phyloP scores from a whole-genome alignment of 2,888 invertebrate species.

The Mythimna impura region DNA sequence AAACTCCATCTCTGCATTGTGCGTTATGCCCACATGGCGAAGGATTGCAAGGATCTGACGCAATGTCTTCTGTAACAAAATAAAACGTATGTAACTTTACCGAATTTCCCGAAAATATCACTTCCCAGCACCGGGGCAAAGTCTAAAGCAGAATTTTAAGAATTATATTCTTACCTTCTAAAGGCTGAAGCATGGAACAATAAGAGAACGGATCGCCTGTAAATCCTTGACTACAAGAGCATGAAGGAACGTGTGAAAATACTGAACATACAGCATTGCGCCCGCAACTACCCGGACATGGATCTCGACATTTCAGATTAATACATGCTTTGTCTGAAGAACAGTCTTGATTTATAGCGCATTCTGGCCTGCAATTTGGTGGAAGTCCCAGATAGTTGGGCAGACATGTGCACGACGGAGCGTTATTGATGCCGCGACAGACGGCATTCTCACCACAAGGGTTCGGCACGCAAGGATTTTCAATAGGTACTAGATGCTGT shows the following conservation, averaged over 20 bases:
- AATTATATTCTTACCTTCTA: conserved; percentile 74
- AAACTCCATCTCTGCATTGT: conserved; percentile 91
- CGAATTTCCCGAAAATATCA: not conserved
- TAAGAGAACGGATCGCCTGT: conserved; percentile 94
- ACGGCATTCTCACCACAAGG: conserved; percentile 93
- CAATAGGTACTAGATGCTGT: conserved; percentile 76
- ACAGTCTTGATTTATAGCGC: conserved; percentile 93
- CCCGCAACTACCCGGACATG: conserved; percentile 94
- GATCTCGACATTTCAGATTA: conserved; percentile 93
- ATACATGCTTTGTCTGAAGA: conserved; percentile 93
- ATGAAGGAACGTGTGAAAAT: conserved; percentile 93
- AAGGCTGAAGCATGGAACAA: conserved; percentile 89
- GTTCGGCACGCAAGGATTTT: conserved; percentile 92
- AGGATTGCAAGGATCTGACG: conserved; percentile 92
- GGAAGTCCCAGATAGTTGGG: conserved; percentile 92
- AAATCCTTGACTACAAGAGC: conserved; percentile 92
- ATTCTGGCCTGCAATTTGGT: conserved; percentile 94
- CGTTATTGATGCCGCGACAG: conserved; percentile 91
- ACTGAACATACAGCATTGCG: conserved; percentile 91
- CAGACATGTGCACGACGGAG: conserved; percentile 92
- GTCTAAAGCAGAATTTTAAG: not conserved
- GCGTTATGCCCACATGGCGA: conserved; percentile 93
- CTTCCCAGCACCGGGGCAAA: not conserved
- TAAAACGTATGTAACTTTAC: not conserved
- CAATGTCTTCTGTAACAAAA: conserved; percentile 79